phyloP scores from a whole-genome alignment of 1,140 invertebrate genomes.

The Ylistrum balloti region DNA sequence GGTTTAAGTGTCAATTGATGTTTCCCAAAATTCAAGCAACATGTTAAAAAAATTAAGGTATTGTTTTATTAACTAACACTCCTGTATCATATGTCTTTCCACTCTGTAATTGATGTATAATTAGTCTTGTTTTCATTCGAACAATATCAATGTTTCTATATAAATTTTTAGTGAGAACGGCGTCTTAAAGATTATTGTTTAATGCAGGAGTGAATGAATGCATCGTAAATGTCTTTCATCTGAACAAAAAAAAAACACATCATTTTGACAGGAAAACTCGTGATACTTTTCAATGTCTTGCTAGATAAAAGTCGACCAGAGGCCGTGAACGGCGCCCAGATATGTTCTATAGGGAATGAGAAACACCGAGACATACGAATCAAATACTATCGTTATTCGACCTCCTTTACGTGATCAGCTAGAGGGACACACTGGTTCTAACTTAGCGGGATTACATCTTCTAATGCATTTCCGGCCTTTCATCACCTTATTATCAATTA shows the following conservation, averaged over 20 bases:
- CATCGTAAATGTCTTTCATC: background rate
- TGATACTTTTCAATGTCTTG: background rate
- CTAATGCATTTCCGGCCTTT: slow-evolving; percentile 38
- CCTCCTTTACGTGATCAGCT: background rate
- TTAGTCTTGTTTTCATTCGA: too few species aligned
- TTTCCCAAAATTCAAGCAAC: too few species aligned
- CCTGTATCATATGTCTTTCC: background rate
- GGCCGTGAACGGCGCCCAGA: background rate
- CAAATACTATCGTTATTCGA: background rate
- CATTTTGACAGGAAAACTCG: background rate
- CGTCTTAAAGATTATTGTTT: background rate
- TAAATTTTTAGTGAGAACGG: background rate
- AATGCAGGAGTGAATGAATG: background rate
- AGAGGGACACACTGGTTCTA: background rate
- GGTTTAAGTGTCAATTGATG: too few species aligned
- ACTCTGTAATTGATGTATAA: background rate
- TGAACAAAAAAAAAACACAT: background rate
- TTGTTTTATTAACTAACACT: background rate
- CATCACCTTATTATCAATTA: background rate
- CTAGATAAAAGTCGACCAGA: background rate
- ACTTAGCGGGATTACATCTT: background rate
- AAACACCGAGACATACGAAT: too few species aligned
- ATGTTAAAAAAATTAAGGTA: too few species aligned
- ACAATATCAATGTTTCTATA: too few species aligned
- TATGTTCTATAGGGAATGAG: background rate